These are phyloP conservation scores for Nilaparvata lugens DNA, from an alignment of 1,140 invertebrate genomes.

Conservation along the genomic window DNA sequence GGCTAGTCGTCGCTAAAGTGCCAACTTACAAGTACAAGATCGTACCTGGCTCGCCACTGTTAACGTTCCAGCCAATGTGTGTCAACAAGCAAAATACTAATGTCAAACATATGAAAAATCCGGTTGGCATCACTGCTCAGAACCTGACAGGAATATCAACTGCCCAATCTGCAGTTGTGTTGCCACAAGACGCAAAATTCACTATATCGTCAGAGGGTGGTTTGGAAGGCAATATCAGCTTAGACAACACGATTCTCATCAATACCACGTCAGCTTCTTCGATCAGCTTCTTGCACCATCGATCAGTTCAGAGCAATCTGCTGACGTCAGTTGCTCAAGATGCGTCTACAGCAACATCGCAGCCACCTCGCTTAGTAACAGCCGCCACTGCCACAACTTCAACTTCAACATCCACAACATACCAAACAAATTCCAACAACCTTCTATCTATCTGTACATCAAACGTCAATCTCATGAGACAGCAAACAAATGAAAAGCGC, in stretches of 20 bases:
- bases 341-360: too few relatives aligned
- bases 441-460: too few relatives aligned
- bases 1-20: slow-evolving; percentile 27
- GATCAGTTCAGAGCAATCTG: too few relatives aligned
- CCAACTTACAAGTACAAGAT: slow-evolving; percentile 12
- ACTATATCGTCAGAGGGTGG: slow-evolving; percentile 16
- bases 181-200: slow-evolving; percentile 23
- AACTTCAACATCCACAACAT: background rate
- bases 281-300: slow-evolving; percentile 21
- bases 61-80: slow-evolving; percentile 27
- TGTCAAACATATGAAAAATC: slow-evolving; percentile 26
- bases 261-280: slow-evolving; percentile 18
- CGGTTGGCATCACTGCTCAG: slow-evolving; percentile 21
- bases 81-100: slow-evolving; percentile 20
- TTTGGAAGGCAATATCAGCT: slow-evolving; percentile 15
- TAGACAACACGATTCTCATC: slow-evolving; percentile 24
- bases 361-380: background rate
- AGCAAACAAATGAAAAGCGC: too few relatives aligned
- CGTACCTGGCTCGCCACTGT: slow-evolving; percentile 17
- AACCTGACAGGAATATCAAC: slow-evolving; percentile 18
- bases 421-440: too few relatives aligned
- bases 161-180: slow-evolving; percentile 25
- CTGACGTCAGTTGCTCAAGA: too few relatives aligned
- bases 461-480: too few relatives aligned
- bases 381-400: background rate